Base-by-base conservation (phyloP, 2,888 invertebrate species). In the Meliscaeva auricollis region DNA sequence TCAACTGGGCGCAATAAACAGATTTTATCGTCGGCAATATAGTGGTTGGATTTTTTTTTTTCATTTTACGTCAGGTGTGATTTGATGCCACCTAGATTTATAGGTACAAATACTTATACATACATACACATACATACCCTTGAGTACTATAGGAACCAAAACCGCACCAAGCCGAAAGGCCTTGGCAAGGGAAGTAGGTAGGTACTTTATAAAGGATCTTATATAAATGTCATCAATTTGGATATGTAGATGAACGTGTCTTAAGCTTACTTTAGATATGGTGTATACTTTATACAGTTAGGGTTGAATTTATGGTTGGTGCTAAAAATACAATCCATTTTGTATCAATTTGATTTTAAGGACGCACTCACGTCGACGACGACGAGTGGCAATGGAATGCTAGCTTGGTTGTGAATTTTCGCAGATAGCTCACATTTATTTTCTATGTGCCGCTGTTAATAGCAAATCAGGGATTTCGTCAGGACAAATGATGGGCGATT, bases 321-420 rank as follows among this genome's bases (percentile, higher is more conserved):
- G 46, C 74, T 84, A 79, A 84, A 79, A 84, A 79, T 79, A 79
- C 83, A 84, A 84, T 79, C 79, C 83, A 84, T 84, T 66, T 84
- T 79, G 70, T 79, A 79, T 79, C 79, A 84, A 79, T 84, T 79
- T 74, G 58, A 79, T 74, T 84, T 84, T 79, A 79, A 79, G 79
- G 74, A 83, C 62, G 52, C 62, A 20, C 46, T 32, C 48, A 48
- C 17, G 44, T 56, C 13, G 66, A 76, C 13, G 38, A 13, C 38
- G 13, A 38, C 9, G 38, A 38, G 35, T 20, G 30, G 46, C 46
- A 46, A 30, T 54, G 54, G 20, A 68, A 62, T 26, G n/a, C 11
- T 44, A 20, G n/a, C 41, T 46, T 44, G 46, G n/a, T 73, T 68
- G 22, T 30, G 48, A 75, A 58, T 75, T 44, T 64, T 30, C 8